phyloP scores from a whole-genome alignment of 2,888 invertebrate species.

The Rhopalosiphum nymphaeae region DNA sequence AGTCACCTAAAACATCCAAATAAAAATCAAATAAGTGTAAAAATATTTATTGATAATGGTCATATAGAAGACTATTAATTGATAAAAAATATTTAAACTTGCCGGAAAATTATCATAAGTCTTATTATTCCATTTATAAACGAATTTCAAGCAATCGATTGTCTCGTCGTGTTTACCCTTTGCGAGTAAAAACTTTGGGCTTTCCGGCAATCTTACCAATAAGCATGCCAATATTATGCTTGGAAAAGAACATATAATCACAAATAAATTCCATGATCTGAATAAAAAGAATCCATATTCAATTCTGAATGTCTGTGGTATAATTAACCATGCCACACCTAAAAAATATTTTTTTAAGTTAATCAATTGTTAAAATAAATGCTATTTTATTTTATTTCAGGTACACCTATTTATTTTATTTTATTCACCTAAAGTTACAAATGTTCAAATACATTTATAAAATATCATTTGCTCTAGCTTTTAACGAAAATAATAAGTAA shows the following conservation, averaged over 20 bases:
- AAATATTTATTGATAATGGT: background rate
- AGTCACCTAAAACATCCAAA: background rate
- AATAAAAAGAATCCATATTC: constrained; percentile 75
- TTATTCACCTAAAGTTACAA: background rate
- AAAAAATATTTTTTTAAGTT: constrained; percentile 67
- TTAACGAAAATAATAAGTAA: background rate
- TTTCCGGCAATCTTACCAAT: constrained; percentile 83
- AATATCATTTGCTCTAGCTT: background rate
- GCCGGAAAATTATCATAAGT: constrained; percentile 36
- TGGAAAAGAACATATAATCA: constrained; percentile 80
- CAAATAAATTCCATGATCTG: constrained; percentile 86
- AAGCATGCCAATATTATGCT: constrained; percentile 78
- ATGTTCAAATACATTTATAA: background rate
- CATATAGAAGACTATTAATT: background rate
- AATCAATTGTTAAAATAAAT: background rate
- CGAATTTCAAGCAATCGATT: constrained; percentile 74
- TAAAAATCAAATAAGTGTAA: background rate
- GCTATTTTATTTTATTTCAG: background rate
- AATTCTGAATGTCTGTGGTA: constrained; percentile 78
- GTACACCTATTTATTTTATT: too few relatives aligned
- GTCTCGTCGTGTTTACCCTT: constrained; percentile 84
- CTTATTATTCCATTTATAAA: constrained; percentile 46
- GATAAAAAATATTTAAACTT: background rate
- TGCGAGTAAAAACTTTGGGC: constrained; percentile 85
- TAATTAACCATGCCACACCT: constrained; percentile 85